Evolutionary conservation across 92 coral and sea anemone genomes (phyloP), one percentile per base, ranked within the genome.

Genomic region (Desmophyllum pertusum): DNA sequence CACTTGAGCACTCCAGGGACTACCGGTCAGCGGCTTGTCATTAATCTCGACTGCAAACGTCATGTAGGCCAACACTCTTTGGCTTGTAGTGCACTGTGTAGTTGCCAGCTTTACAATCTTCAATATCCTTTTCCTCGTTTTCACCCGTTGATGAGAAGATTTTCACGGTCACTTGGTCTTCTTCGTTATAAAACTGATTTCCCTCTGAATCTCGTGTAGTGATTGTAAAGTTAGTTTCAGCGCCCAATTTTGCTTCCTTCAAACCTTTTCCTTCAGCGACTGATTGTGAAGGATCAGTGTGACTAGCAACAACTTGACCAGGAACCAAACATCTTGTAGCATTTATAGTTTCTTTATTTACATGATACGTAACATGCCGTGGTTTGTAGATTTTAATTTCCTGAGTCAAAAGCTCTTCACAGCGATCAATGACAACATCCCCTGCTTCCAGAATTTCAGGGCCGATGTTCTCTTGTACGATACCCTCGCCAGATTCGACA

Each of bases 151-250:
- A n/a, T n/a, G n/a, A n/a, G n/a, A n/a, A n/a, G n/a, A n/a, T n/a
- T n/a, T 69, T 55, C 6, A 90, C 93, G 13, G 67, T 76, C 39
- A 86, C 83, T 55, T 68, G 53, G 41, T 90, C 88, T 8, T 68
- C 76, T 45, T 86, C 75, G 3, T 85, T 84, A 55, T 81, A 79
- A 87, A 83, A 86, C 85, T 75, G 79, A 50, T 88, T 77, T 77
- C 90, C n/a, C 29, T 61, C 46, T 21, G 90, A 68, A 53, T 75
- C 75, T 0, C 79, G 82, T 38, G 88, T n/a, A n/a, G n/a, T n/a
- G n/a, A n/a, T n/a, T n/a, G n/a, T 86, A 39, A 90, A 40, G 27
- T 62, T 73, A 35, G 90, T 35, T 7, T 27, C 41, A 10, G 45
- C 69, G 52, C 86, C 83, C 23, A 73, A 67, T 18, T 90, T 36